Evolutionary conservation across 1,140 invertebrate species (phyloP), one percentile per base, ranked within the genome.

Genomic region (Orussus abietinus): DNA sequence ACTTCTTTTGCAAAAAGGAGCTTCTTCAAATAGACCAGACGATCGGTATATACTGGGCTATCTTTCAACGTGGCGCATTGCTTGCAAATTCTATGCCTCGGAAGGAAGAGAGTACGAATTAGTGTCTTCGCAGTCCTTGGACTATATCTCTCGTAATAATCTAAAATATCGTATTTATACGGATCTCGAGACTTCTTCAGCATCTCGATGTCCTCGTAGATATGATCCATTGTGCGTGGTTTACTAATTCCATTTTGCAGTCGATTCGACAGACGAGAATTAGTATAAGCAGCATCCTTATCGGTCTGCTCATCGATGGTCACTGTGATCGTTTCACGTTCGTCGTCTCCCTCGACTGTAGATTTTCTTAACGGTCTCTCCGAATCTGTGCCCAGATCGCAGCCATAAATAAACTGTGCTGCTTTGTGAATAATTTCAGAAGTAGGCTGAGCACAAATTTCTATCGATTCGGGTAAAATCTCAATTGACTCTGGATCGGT

Each of bases 11-110:
- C 54, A 1, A 38, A 30, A 2, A 69, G 43, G 0, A 52, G 36
- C n/a, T 55, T 32, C 7, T 58, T 65, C 6, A 44, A 35, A 20
- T 66, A 64, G 15, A 69, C 42, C 5, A 70, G 47, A 4, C 52
- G 53, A 47, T 72, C 67, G 7, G 62, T 70, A 18, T 67, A 72
- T 11, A 69, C 52, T 3, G 64, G 64, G 40, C 55, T 68, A 17
- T 35, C 22, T 11, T 47, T 33, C 15, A 10, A 48, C 17, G 17
- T 48, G 4, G 38, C 45, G 7, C 52, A 61, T 11, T 50, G 14
- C 10, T 25, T 29, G 25, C 52, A 55, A 13, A 52, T 45, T 10
- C 55, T 39, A 1, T 44, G 15, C 1, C 33, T 44, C 3, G 50
- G 43, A 9, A 45, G 42, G n/a, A 45, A 45, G 15, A 57, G 39